phyloP scores from a whole-genome alignment of 92 coral and sea anemone genomes.

The Palythoa grandis region DNA sequence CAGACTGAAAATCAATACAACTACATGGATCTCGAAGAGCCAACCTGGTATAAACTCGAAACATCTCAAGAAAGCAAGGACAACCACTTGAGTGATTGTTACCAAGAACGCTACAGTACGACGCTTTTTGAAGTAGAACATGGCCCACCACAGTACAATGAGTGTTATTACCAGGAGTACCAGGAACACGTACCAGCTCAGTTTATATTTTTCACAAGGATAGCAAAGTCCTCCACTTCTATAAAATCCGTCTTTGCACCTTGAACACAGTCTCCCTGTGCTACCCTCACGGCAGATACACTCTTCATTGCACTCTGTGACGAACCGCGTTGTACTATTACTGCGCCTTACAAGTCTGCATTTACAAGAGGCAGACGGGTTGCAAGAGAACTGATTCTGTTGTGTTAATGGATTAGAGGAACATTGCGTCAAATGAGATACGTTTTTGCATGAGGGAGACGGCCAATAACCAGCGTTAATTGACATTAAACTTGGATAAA shows the following conservation, averaged over 20 bases:
- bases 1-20: constrained; percentile 59
- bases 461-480: constrained; percentile 65
- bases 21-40: constrained; percentile 63
- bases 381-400: constrained; percentile 49
- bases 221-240: constrained; percentile 61
- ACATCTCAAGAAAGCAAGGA: constrained; percentile 50
- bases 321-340: neutral
- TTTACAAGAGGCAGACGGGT: constrained; percentile 52
- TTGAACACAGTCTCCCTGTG: constrained; percentile 63
- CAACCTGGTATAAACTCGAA: constrained; percentile 65
- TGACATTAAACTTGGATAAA: constrained; percentile 50
- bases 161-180: constrained; percentile 49
- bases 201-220: constrained; percentile 46
- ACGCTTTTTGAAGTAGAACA: constrained; percentile 30
- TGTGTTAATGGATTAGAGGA: constrained; percentile 8
- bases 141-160: constrained; percentile 52
- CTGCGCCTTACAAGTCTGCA: constrained; percentile 9
- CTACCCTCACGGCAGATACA: constrained; percentile 61
- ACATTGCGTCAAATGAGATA: constrained; percentile 55
- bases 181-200: constrained; percentile 50
- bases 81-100: constrained; percentile 37
- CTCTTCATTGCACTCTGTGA: constrained; percentile 48
- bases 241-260: constrained; percentile 53
- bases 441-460: constrained; percentile 54
- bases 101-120: constrained; percentile 51